Evolutionary conservation across 2,888 invertebrate species (phyloP).

Genomic region (Acronicta alni): DNA sequence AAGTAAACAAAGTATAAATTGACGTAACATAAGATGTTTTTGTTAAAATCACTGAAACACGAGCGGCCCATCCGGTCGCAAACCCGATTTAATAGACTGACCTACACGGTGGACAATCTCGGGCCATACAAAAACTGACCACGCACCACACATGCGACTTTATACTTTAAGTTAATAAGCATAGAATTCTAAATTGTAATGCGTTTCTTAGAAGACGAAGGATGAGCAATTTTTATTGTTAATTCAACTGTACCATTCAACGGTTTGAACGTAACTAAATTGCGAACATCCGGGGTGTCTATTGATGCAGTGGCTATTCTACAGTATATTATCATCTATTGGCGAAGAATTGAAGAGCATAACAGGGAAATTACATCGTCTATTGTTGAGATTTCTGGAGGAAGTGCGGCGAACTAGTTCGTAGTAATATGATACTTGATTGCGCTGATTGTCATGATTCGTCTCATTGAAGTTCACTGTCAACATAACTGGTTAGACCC

Average conservation of each 20-base stretch:
- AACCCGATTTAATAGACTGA: slow-evolving; percentile 86
- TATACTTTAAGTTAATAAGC: background rate
- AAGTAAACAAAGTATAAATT: slow-evolving; percentile 69
- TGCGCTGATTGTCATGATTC: slow-evolving; percentile 33
- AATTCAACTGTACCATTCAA: slow-evolving; percentile 83
- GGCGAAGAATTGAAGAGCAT: slow-evolving; percentile 68
- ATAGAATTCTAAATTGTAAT: slow-evolving; percentile 50
- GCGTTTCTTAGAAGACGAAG: slow-evolving; percentile 61
- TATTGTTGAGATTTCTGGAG: slow-evolving; percentile 60
- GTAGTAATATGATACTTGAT: slow-evolving; percentile 69
- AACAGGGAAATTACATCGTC: slow-evolving; percentile 79
- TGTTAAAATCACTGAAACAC: slow-evolving; percentile 83
- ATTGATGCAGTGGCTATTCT: slow-evolving; percentile 76
- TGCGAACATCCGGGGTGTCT: slow-evolving; percentile 88
- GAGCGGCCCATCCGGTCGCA: slow-evolving; percentile 82
- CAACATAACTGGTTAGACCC: slow-evolving; percentile 8
- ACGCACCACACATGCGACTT: slow-evolving; percentile 26
- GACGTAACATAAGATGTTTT: slow-evolving; percentile 84
- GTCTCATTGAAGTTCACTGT: slow-evolving; percentile 14
- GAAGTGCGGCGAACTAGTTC: slow-evolving; percentile 63
- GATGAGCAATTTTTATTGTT: slow-evolving; percentile 88
- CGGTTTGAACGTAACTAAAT: slow-evolving; percentile 86
- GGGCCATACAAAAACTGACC: slow-evolving; percentile 60
- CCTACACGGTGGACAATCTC: slow-evolving; percentile 81
- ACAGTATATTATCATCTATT: slow-evolving; percentile 68